Conservation (phyloP, 2,888 invertebrate genomes). For the Cosmia pyralina region DNA sequence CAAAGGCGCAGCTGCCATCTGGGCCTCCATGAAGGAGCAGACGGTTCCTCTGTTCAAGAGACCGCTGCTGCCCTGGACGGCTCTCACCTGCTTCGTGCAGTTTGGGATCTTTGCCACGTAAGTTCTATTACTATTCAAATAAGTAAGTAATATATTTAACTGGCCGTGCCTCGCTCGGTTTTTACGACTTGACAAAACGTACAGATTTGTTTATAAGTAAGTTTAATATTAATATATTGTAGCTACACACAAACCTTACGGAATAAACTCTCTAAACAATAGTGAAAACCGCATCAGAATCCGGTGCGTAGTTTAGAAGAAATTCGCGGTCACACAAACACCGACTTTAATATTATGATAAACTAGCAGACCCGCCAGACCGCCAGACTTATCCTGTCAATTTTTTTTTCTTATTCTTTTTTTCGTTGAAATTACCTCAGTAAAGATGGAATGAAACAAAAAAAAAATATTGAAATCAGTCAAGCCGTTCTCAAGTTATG, state of each 20-base stretch:
- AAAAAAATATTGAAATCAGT: no score
- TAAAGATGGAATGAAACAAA: no score
- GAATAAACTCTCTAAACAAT: neutral
- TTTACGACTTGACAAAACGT: neutral
- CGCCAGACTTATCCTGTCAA: no score
- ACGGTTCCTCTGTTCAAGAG: conserved; percentile 89
- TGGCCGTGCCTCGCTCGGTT: neutral
- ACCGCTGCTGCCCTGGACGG: conserved; percentile 89
- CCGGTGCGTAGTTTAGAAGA: no score
- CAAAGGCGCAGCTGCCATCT: conserved; percentile 76
- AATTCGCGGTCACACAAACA: no score
- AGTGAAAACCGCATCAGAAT: neutral
- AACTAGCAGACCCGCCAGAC: no score
- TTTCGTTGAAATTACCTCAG: no score
- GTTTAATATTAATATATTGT: no score
- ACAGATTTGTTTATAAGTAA: neutral
- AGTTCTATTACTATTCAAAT: conserved; percentile 1
- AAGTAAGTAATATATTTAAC: neutral
- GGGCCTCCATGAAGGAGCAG: conserved; percentile 89
- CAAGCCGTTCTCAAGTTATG: no score
- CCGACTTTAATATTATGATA: no score
- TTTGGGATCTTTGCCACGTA: conserved; percentile 93
- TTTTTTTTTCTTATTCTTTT: no score
- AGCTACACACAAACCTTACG: neutral
- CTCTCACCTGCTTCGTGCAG: conserved; percentile 91